Conservation (phyloP, 2,113 vertebrate genomes). For the Erythrocebus patas region DNA sequence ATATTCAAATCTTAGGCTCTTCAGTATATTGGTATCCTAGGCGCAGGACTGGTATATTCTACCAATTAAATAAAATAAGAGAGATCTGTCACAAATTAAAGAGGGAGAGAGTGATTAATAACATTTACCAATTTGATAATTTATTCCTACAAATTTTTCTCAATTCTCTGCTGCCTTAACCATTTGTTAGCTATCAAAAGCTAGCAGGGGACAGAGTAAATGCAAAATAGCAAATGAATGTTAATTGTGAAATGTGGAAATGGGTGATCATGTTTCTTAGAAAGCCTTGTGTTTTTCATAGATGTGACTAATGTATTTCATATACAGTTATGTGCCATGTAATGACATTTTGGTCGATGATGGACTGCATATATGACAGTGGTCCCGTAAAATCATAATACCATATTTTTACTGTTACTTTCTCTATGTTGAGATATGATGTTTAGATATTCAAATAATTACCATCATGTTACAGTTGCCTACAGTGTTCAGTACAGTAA, state of each 20-base stretch:
- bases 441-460: neutral
- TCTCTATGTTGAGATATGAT: neutral
- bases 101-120: neutral
- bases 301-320: neutral
- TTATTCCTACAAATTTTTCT: neutral
- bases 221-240: neutral
- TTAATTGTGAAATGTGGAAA: neutral
- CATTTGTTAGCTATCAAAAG: neutral
- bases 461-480: neutral
- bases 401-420: neutral
- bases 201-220: neutral
- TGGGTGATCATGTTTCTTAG: neutral
- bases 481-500: neutral
- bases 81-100: neutral
- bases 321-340: neutral
- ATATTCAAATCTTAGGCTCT: neutral
- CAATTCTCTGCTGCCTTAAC: neutral
- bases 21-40: neutral
- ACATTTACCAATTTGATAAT: neutral
- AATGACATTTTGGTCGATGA: neutral
- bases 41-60: neutral
- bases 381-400: neutral
- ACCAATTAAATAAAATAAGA: neutral
- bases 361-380: neutral
- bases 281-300: neutral